Conservation (phyloP, 1,140 invertebrate species). For the Amyelois transitella region DNA sequence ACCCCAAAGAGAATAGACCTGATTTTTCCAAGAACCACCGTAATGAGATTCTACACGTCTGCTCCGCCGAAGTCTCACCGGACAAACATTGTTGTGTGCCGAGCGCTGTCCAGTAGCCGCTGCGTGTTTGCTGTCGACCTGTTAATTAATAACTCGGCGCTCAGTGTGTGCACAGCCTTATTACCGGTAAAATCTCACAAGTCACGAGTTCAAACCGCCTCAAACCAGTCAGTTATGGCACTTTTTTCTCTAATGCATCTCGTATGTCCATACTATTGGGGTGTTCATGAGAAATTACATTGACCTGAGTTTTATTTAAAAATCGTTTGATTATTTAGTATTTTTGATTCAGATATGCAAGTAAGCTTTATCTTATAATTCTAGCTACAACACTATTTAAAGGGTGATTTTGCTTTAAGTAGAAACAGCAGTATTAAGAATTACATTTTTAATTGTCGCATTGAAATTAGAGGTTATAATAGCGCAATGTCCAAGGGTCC, state of each 20-base stretch:
- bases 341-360: too few relatives aligned
- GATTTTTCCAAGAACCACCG: constrained; percentile 61
- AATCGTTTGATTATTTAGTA: too few relatives aligned
- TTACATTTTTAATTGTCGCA: constrained; percentile 15
- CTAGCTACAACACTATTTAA: too few relatives aligned
- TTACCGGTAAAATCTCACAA: constrained; percentile 72
- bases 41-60: constrained; percentile 65
- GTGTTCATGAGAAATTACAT: constrained; percentile 14
- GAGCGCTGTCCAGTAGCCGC: constrained; percentile 67
- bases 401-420: too few relatives aligned
- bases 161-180: constrained; percentile 70
- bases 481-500: constrained; percentile 37
- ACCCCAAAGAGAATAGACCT: constrained; percentile 2
- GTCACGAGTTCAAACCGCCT: constrained; percentile 62
- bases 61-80: constrained; percentile 47
- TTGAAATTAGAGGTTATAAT: constrained; percentile 35
- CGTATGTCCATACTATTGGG: constrained; percentile 26
- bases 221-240: constrained; percentile 58
- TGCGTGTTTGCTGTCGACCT: constrained; percentile 70
- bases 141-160: constrained; percentile 71
- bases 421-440: too few relatives aligned
- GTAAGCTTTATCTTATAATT: too few relatives aligned
- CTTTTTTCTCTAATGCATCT: constrained; percentile 64
- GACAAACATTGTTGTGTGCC: constrained; percentile 61
- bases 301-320: constrained; percentile 11